phyloP scores from a whole-genome alignment of 2,888 invertebrate genomes.

The Melieria picta region DNA sequence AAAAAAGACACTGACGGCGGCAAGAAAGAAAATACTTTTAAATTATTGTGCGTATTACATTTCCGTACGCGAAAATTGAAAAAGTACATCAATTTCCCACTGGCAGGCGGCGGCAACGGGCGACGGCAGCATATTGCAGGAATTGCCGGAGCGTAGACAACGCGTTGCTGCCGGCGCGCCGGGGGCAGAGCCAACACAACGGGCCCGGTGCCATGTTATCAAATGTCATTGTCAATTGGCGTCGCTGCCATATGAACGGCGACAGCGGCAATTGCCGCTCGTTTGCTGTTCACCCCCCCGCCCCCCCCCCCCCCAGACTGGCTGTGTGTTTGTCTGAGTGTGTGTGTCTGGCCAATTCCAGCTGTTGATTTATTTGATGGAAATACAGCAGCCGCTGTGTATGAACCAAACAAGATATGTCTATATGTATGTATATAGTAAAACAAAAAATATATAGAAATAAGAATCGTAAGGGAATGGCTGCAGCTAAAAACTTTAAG shows the following conservation, averaged over 20 bases:
- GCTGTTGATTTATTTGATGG: slow-evolving; percentile 26
- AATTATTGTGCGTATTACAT: slow-evolving; percentile 34
- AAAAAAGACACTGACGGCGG: not conserved
- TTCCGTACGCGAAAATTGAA: slow-evolving; percentile 35
- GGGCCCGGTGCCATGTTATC: slow-evolving; percentile 10
- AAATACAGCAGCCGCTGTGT: not conserved
- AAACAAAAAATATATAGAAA: too few relatives aligned
- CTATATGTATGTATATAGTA: too few relatives aligned
- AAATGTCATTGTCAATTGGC: slow-evolving; percentile 41
- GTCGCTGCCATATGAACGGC: slow-evolving; percentile 31
- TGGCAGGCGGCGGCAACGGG: not conserved
- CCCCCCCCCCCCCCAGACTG: not conserved
- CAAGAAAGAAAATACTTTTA: slow-evolving; percentile 22
- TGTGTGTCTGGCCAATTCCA: slow-evolving; percentile 11
- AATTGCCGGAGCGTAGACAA: not conserved
- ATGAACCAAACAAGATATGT: too few relatives aligned
- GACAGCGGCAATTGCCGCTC: not conserved
- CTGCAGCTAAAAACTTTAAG: slow-evolving; percentile 12
- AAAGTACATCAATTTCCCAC: slow-evolving; percentile 34
- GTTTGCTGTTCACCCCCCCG: not conserved
- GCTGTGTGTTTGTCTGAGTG: not conserved
- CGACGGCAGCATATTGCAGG: not conserved
- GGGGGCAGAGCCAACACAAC: not conserved
- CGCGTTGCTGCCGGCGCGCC: not conserved
- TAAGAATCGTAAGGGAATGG: too few relatives aligned